A percentile compares a stretch with the other conserved stretches of the same genome.
These are phyloP conservation scores for Herminia tarsipennalis DNA, from an alignment of 2,888 invertebrate species.

Conservation along the genomic window DNA sequence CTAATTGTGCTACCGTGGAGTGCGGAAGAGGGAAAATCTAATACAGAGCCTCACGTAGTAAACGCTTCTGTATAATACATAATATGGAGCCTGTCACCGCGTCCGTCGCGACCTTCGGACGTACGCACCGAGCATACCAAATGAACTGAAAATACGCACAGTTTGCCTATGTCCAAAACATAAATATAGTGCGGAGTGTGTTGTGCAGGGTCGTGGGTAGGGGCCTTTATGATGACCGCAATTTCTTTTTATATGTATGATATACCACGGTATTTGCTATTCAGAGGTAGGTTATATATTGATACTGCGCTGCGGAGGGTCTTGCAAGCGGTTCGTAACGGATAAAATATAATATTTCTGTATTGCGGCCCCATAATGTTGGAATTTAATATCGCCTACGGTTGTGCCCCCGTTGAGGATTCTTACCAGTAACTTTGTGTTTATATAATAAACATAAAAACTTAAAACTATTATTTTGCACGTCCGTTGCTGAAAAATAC, in stretches of 20 bases:
- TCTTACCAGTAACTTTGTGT: not conserved
- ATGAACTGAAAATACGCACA: slow-evolving; percentile 41
- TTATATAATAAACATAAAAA: too few species aligned
- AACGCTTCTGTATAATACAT: slow-evolving; percentile 6
- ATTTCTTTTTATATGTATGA: slow-evolving; percentile 32
- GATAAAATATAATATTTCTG: slow-evolving; percentile 7
- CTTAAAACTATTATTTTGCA: too few species aligned
- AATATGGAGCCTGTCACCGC: slow-evolving; percentile 24
- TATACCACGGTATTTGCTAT: slow-evolving; percentile 27
- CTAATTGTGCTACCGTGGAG: not conserved
- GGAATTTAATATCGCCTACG: slow-evolving; percentile 7
- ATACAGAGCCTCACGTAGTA: not conserved
- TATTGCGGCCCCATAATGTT: not conserved
- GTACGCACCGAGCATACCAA: slow-evolving; percentile 43
- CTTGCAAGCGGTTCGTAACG: slow-evolving; percentile 13
- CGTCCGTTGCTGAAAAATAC: too few species aligned
- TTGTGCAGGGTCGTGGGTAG: slow-evolving; percentile 4
- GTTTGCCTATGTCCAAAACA: slow-evolving; percentile 28
- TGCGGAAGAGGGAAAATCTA: slow-evolving; percentile 28
- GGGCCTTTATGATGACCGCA: slow-evolving; percentile 9
- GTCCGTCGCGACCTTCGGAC: slow-evolving; percentile 41
- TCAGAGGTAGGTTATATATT: slow-evolving; percentile 31
- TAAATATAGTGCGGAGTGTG: slow-evolving; percentile 11
- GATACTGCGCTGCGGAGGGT: slow-evolving; percentile 9
- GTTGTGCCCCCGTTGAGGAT: not conserved